Evolutionary conservation across 2,888 invertebrate species (phyloP).

Genomic region (Phlogophora meticulosa): DNA sequence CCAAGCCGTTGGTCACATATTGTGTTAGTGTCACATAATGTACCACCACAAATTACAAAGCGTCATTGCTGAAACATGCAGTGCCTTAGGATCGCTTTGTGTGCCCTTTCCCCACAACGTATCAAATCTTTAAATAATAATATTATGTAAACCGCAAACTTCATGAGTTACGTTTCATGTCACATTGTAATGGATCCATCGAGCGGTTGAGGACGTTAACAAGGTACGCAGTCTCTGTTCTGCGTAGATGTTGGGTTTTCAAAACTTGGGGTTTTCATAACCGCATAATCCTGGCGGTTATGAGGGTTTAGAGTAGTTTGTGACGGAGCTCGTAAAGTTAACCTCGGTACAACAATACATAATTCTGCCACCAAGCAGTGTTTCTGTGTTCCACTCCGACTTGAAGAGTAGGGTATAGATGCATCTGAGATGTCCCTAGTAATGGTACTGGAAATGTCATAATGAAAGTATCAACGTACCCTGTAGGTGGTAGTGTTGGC

Average conservation of each 20-base stretch:
- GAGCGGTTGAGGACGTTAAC: neutral
- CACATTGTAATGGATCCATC: neutral
- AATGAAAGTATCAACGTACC: slow-evolving; percentile 67
- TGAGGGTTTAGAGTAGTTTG: neutral
- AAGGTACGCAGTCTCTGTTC: no score
- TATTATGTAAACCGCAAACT: neutral
- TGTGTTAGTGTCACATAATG: slow-evolving; percentile 10
- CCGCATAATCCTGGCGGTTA: no score
- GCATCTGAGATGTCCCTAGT: neutral
- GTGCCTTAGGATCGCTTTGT: neutral
- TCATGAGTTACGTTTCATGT: no score
- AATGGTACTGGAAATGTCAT: neutral
- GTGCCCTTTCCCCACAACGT: neutral
- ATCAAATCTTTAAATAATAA: no score
- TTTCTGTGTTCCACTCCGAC: neutral
- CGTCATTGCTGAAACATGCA: slow-evolving; percentile 2
- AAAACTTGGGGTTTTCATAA: no score
- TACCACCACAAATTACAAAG: neutral
- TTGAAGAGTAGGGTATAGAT: neutral
- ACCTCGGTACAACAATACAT: neutral
- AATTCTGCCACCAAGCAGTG: neutral
- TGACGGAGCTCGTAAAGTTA: neutral
- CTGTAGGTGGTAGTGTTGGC: slow-evolving; percentile 84
- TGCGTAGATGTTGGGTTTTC: no score
- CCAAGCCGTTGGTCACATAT: slow-evolving; percentile 14